A percentile compares a stretch with the other conserved stretches of the same genome.
Evolutionary conservation across 2,888 invertebrate species (phyloP).

Genomic region (Melanotus villosus): DNA sequence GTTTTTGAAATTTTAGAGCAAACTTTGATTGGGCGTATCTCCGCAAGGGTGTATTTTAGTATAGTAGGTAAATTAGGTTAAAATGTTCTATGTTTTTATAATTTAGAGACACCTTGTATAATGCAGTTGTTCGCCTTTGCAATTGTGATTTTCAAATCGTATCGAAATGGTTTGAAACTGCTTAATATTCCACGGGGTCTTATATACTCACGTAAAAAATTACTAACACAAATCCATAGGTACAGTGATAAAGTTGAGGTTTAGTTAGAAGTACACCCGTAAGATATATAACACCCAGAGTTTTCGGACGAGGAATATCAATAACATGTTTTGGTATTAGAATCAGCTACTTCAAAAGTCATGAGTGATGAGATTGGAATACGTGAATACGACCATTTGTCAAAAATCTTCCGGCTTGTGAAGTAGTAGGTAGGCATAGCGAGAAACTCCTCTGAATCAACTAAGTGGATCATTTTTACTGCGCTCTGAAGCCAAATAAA

Average conservation of each 20-base stretch:
- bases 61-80: too few species aligned
- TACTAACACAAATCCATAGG: constrained; percentile 19
- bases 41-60: too few species aligned
- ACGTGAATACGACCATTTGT: constrained; percentile 49
- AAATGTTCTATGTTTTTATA: too few species aligned
- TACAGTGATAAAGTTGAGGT: constrained; percentile 26
- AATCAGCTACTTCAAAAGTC: constrained; percentile 39
- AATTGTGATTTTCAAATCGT: too few species aligned
- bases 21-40: too few species aligned
- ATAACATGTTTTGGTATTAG: constrained; percentile 44
- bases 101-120: too few species aligned
- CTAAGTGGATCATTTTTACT: constrained; percentile 63
- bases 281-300: constrained; percentile 27
- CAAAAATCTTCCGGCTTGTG: constrained; percentile 45
- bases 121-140: too few species aligned
- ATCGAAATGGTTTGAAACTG: too few species aligned
- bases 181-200: not conserved
- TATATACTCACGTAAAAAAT: constrained; percentile 8
- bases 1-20: too few species aligned
- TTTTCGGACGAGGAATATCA: constrained; percentile 30
- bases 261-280: constrained; percentile 28
- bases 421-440: constrained; percentile 46
- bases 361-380: constrained; percentile 48
- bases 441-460: constrained; percentile 53
- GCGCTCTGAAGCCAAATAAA: constrained; percentile 50